Base-by-base conservation (phyloP, 2,888 invertebrate genomes). In the Meteorus cinctellus region DNA sequence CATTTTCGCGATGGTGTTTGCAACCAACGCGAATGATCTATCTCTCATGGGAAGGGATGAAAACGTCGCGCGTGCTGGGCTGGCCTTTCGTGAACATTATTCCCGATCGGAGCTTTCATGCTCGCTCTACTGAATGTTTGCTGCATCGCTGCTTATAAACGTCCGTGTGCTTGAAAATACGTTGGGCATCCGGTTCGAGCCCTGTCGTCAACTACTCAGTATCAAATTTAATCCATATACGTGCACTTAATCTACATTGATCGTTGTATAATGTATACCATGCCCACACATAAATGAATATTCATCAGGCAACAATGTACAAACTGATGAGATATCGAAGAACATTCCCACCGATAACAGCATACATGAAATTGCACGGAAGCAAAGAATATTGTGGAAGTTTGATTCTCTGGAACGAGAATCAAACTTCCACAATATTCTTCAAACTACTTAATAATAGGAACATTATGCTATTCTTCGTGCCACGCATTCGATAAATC, bases 11-110 rank as follows among this genome's bases (percentile, higher is more conserved):
- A 55, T 55, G 55, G 55, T 19, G 55, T 55, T 55, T 55, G 19
- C 4, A 19, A 19, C 55, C n/a, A 55, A 24, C 55, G 70, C 45
- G 78, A 83, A 82, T 84, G 83, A 84, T 84, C 83, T 84, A 84
- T 84, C 72, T 79, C 55, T 55, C 55, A 71, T 80, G 66, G 69
- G 77, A 75, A 41, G 12, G 80, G 80, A 80, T 83, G 83, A 82
- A 55, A 55, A 55, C 80, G 81, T 81, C 78, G 81, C 55, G 8
- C 19, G 55, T 55, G 75, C 78, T 77, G 80, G 80, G 81, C 81
- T 79, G 55, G 10, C 8, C n/a, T 19, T 8, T 55, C 55, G 19
- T 55, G 81, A 79, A 78, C 82, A 81, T 84, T 81, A 83, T 81
- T 81, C 79, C 72, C 69, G 71, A 63, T 60, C 73, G 59, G 31